These are phyloP conservation scores for Saturnia pavonia DNA, from an alignment of 2,888 invertebrate species.

Conservation along the genomic window DNA sequence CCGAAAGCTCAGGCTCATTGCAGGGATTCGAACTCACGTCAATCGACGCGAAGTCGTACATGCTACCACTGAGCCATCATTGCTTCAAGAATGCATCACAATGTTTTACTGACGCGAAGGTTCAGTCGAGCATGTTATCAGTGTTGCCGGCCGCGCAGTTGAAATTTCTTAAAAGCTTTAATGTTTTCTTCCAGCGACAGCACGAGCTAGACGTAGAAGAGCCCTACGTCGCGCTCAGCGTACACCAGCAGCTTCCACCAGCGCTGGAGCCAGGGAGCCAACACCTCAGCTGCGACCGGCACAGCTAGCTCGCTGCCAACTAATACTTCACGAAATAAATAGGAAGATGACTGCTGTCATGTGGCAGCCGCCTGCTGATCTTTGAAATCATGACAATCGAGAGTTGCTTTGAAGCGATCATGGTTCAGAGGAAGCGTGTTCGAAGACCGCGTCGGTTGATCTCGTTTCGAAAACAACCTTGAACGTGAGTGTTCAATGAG, in stretches of 20 bases:
- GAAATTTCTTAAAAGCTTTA: background rate
- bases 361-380: slow-evolving; percentile 82
- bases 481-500: background rate
- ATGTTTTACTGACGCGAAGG: too few species aligned
- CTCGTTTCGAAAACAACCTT: background rate
- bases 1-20: too few species aligned
- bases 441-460: background rate
- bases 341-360: slow-evolving; percentile 88
- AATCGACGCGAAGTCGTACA: too few species aligned
- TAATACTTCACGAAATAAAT: slow-evolving; percentile 90
- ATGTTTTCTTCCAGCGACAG: slow-evolving; percentile 44
- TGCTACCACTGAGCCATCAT: too few species aligned
- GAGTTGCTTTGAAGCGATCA: background rate
- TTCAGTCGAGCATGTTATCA: too few species aligned
- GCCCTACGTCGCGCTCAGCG: slow-evolving; percentile 60
- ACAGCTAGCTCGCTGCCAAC: slow-evolving; percentile 86
- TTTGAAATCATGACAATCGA: slow-evolving; percentile 14
- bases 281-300: slow-evolving; percentile 81
- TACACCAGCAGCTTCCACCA: slow-evolving; percentile 42
- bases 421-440: background rate
- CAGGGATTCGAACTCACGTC: too few species aligned
- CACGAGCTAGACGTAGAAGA: slow-evolving; percentile 60
- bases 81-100: too few species aligned
- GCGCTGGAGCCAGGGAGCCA: slow-evolving; percentile 54
- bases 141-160: too few species aligned